Percentiles rank a stretch among this genome's conserved stretches.
phyloP scores from a whole-genome alignment of 2,888 invertebrate genomes.

The Lingula anatina region DNA sequence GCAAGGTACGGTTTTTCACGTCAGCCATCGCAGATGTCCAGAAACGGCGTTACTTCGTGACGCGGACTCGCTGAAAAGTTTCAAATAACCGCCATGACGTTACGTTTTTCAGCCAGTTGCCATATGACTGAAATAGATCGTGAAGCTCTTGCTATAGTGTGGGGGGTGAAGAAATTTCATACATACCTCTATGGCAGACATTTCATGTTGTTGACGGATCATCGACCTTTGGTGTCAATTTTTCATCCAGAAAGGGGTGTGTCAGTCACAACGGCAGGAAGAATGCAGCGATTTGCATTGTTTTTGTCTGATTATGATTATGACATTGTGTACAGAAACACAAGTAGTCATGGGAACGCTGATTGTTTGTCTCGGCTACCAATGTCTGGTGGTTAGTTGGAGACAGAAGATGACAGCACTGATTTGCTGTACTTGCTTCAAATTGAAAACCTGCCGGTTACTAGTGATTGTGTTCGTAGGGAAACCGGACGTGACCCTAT shows the following conservation, averaged over 20 bases:
- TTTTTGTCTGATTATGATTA: background rate
- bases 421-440: background rate
- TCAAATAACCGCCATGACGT: too few relatives aligned
- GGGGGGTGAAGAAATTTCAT: background rate
- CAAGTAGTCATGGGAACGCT: background rate
- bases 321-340: background rate
- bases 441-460: background rate
- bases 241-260: background rate
- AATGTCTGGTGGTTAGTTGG: too few relatives aligned
- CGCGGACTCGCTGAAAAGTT: background rate
- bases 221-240: background rate
- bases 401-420: background rate
- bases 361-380: background rate
- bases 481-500: background rate
- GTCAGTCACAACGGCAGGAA: background rate
- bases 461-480: background rate
- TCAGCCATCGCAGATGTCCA: too few relatives aligned
- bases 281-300: background rate
- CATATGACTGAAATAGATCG: background rate
- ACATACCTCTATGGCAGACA: conserved; percentile 1
- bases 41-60: too few relatives aligned
- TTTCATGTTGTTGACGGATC: background rate
- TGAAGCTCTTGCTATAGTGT: background rate
- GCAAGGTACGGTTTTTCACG: too few relatives aligned
- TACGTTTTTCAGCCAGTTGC: too few relatives aligned